These are phyloP conservation scores for Tretioscincus oriximinensis DNA, from an alignment of 2,113 vertebrate species.

Conservation along the genomic window DNA sequence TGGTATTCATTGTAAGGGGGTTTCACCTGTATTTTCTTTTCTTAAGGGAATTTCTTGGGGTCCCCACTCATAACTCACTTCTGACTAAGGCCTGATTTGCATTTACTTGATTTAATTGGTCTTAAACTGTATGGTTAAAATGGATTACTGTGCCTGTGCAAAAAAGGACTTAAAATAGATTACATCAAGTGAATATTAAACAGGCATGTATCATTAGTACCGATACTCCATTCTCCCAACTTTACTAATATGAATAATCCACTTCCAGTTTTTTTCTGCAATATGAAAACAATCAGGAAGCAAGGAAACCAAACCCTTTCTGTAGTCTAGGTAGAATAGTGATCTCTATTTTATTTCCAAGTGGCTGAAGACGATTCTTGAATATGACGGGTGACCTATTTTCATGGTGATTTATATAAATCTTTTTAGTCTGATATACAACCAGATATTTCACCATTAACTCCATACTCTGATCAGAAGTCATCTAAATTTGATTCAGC, in stretches of 20 bases:
- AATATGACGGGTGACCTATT: conserved; percentile 58
- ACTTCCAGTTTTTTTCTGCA: background rate
- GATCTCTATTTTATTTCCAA: conserved; percentile 26
- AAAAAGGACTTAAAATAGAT: no score
- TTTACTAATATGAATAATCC: background rate
- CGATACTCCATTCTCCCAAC: background rate
- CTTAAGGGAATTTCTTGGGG: background rate
- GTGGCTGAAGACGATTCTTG: conserved; percentile 33
- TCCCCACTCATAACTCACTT: background rate
- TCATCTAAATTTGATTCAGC: conserved; percentile 24
- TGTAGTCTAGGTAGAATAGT: background rate
- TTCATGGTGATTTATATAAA: conserved; percentile 36
- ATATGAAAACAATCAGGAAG: background rate
- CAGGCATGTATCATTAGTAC: no score
- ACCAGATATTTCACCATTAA: conserved; percentile 35
- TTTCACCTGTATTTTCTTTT: background rate
- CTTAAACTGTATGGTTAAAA: no score
- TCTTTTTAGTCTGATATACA: conserved; percentile 41
- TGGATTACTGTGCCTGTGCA: no score
- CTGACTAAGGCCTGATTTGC: background rate
- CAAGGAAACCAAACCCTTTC: background rate
- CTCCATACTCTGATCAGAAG: conserved; percentile 48
- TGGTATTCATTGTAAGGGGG: no score
- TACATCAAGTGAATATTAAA: no score
- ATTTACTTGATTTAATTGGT: no score